Conservation (phyloP, 2,888 invertebrate genomes). For the Tachina lurida region DNA sequence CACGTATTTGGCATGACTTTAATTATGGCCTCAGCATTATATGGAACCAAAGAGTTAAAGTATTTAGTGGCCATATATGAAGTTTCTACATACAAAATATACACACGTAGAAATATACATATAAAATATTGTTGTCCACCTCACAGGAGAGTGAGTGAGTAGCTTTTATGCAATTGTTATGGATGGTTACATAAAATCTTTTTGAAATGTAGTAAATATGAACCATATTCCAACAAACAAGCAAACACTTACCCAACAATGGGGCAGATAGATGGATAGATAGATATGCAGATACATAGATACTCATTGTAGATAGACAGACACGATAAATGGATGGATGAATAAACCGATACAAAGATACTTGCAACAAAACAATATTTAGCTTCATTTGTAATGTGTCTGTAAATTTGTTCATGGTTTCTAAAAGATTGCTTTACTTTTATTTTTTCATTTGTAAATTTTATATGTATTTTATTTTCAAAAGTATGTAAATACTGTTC, state of each 20-base stretch:
- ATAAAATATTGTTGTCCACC: not conserved
- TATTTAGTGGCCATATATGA: slow-evolving; percentile 32
- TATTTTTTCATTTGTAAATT: slow-evolving; percentile 23
- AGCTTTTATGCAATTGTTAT: slow-evolving; percentile 58
- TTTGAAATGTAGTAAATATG: slow-evolving; percentile 57
- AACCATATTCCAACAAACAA: slow-evolving; percentile 39
- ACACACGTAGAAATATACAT: too few relatives aligned
- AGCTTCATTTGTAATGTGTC: slow-evolving; percentile 59
- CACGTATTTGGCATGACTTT: slow-evolving; percentile 51
- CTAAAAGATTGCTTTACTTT: slow-evolving; percentile 48
- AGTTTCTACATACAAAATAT: not conserved
- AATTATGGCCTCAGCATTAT: slow-evolving; percentile 53
- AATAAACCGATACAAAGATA: slow-evolving; percentile 14
- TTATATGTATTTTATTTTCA: slow-evolving; percentile 29
- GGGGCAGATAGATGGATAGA: not conserved
- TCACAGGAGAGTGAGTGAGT: not conserved
- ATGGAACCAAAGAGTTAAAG: slow-evolving; percentile 20
- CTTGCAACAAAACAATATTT: slow-evolving; percentile 50
- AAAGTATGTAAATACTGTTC: slow-evolving; percentile 24
- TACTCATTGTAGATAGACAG: not conserved
- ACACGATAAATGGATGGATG: slow-evolving; percentile 4
- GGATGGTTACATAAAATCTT: slow-evolving; percentile 64
- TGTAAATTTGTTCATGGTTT: slow-evolving; percentile 63
- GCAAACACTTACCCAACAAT: slow-evolving; percentile 30
- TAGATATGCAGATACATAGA: slow-evolving; percentile 4